Conservation (phyloP, 2,888 invertebrate species). For the Metalampra italica region DNA sequence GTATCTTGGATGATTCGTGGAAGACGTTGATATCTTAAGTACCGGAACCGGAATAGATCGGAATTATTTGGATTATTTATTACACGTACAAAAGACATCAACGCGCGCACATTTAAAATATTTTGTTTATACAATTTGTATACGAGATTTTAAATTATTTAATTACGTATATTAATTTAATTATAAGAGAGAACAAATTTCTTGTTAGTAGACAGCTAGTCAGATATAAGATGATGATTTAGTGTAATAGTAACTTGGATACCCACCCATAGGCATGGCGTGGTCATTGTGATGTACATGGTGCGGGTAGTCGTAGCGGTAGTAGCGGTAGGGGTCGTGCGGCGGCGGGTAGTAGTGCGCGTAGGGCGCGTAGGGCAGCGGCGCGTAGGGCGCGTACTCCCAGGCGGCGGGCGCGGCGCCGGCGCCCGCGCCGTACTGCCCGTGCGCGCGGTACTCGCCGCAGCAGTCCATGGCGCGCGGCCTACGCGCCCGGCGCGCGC, state of each 20-base stretch:
- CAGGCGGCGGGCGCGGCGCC: slow-evolving; percentile 33
- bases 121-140: too few species aligned
- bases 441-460: slow-evolving; percentile 64
- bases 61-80: too few species aligned
- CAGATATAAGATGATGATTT: too few species aligned
- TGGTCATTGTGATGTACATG: slow-evolving; percentile 65
- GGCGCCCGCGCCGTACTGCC: slow-evolving; percentile 51
- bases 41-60: too few species aligned
- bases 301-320: slow-evolving; percentile 68
- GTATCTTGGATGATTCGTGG: too few species aligned
- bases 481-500: slow-evolving; percentile 45
- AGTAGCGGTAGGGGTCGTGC: slow-evolving; percentile 70
- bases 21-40: too few species aligned
- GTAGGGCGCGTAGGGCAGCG: slow-evolving; percentile 34
- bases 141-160: too few species aligned
- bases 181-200: too few species aligned
- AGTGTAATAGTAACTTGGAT: background rate
- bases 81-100: too few species aligned
- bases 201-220: too few species aligned
- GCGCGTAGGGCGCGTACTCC: slow-evolving; percentile 59
- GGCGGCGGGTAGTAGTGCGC: slow-evolving; percentile 34
- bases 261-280: slow-evolving; percentile 68
- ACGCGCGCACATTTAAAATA: too few species aligned
- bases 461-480: slow-evolving; percentile 72
- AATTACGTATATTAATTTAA: too few species aligned